These are phyloP conservation scores for Scophthalmus maximus DNA, from an alignment of 2,113 vertebrate genomes.

Conservation along the genomic window DNA sequence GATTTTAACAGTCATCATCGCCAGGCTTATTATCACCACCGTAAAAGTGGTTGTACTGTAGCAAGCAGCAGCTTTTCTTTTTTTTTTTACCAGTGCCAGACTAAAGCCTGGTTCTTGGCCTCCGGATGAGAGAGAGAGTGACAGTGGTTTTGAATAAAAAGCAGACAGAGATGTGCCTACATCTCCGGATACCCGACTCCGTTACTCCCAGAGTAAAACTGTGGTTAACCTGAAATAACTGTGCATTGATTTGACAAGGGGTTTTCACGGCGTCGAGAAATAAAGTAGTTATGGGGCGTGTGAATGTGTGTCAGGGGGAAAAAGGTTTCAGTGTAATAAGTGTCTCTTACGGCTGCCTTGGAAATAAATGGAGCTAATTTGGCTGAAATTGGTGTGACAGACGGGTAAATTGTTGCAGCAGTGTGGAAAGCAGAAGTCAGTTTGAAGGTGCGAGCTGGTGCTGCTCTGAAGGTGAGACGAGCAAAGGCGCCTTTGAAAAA, in stretches of 20 bases:
- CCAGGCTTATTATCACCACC: slow-evolving; percentile 86
- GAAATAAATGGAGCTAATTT: slow-evolving; percentile 88
- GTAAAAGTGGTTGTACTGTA: slow-evolving; percentile 83
- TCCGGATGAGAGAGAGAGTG: slow-evolving; percentile 30
- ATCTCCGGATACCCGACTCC: slow-evolving; percentile 67
- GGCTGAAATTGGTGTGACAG: slow-evolving; percentile 85
- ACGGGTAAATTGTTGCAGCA: slow-evolving; percentile 81
- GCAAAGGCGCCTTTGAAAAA: slow-evolving; percentile 50
- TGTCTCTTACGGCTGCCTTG: slow-evolving; percentile 83
- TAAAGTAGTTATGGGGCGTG: slow-evolving; percentile 71
- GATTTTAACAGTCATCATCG: slow-evolving; percentile 87
- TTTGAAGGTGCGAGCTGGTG: slow-evolving; percentile 58
- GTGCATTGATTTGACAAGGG: slow-evolving; percentile 78
- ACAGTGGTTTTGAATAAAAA: slow-evolving; percentile 16
- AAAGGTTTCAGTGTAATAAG: slow-evolving; percentile 84
- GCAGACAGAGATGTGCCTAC: slow-evolving; percentile 35
- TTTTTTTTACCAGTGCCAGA: slow-evolving; percentile 64
- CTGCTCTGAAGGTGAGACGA: slow-evolving; percentile 72
- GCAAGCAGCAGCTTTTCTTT: slow-evolving; percentile 48
- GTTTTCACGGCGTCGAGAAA: slow-evolving; percentile 74
- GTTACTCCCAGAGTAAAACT: slow-evolving; percentile 72
- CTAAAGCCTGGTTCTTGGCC: slow-evolving; percentile 51
- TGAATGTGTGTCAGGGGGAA: slow-evolving; percentile 59
- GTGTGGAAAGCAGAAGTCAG: slow-evolving; percentile 73
- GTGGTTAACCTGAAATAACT: slow-evolving; percentile 78